These are phyloP conservation scores for Ispidina lecontei DNA, from an alignment of 2,797 vertebrate species.

Conservation along the genomic window DNA sequence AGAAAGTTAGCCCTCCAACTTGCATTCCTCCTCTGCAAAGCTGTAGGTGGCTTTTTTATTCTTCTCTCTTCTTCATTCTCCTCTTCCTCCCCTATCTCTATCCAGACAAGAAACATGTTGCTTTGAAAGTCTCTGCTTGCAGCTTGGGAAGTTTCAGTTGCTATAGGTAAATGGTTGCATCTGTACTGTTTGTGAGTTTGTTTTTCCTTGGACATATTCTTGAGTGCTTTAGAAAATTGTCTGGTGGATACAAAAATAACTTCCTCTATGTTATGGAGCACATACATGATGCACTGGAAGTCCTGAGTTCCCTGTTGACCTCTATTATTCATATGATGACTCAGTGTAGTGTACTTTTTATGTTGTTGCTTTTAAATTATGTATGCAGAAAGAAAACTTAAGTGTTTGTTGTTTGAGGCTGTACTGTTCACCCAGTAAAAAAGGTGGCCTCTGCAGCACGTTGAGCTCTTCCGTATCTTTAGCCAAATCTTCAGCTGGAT, in stretches of 20 bases:
- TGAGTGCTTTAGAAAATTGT: not conserved
- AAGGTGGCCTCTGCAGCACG: not conserved
- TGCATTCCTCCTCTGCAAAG: not conserved
- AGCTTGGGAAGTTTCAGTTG: not conserved
- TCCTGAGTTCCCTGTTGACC: not conserved
- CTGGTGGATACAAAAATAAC: constrained; percentile 17
- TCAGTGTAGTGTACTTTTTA: constrained; percentile 33
- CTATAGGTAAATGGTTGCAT: not conserved
- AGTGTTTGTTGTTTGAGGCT: constrained; percentile 33
- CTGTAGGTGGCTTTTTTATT: not conserved
- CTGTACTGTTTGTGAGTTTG: not conserved
- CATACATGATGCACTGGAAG: not conserved
- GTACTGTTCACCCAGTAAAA: not conserved
- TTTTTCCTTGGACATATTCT: not conserved
- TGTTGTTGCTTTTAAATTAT: constrained; percentile 67
- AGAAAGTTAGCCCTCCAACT: not conserved
- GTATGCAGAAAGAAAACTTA: constrained; percentile 28
- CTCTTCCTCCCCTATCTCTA: not conserved
- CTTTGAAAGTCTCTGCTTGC: not conserved
- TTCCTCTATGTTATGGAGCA: not conserved
- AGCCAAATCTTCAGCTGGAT: not conserved
- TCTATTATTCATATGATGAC: constrained; percentile 60
- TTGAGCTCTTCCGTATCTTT: not conserved
- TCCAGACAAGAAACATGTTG: not conserved
- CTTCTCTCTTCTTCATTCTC: not conserved